Percentiles rank a stretch among this genome's conserved stretches.
These are phyloP conservation scores for Leptosomus discolor DNA, from an alignment of 2,113 vertebrate genomes.

Conservation along the genomic window DNA sequence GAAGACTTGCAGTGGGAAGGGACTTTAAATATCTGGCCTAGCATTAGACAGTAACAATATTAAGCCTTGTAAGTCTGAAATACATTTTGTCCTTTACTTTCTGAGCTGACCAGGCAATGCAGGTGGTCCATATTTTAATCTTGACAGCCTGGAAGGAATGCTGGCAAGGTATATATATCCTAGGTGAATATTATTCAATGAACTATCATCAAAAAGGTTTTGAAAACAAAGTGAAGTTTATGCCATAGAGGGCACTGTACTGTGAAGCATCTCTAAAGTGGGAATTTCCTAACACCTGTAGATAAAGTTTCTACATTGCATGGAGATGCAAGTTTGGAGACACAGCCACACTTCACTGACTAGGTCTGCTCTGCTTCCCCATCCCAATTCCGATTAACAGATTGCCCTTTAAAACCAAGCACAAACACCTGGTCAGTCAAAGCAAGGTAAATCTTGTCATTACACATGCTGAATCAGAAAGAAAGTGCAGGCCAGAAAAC, in stretches of 20 bases:
- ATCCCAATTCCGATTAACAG: background rate
- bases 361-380: background rate
- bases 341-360: background rate
- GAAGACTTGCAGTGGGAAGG: background rate
- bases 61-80: background rate
- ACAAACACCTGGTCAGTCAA: background rate
- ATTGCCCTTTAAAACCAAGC: background rate
- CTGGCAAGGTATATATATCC: background rate
- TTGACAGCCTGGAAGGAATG: background rate
- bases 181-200: background rate
- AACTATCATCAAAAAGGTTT: background rate
- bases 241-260: background rate
- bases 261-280: background rate
- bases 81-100: background rate
- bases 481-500: background rate
- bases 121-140: background rate
- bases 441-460: background rate
- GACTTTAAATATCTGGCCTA: background rate
- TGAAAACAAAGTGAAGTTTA: background rate
- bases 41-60: background rate
- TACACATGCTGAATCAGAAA: background rate
- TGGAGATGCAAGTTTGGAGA: background rate
- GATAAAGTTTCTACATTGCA: background rate
- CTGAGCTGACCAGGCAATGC: background rate
- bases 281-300: background rate